phyloP scores from a whole-genome alignment of 2,888 invertebrate species.

The Boloria selene region DNA sequence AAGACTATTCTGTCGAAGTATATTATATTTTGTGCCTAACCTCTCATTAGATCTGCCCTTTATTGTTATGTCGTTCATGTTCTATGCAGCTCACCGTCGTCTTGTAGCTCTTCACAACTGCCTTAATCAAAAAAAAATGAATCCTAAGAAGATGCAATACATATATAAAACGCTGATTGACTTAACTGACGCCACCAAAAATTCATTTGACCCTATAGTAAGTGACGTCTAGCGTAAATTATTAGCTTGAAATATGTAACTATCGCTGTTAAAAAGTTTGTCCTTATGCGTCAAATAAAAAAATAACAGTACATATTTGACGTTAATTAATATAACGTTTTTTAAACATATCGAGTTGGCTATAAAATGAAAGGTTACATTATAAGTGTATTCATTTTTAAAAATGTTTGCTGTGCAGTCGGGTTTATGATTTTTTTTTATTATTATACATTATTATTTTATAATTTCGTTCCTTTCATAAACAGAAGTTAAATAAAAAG shows the following conservation, averaged over 20 bases:
- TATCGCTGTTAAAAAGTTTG: no score
- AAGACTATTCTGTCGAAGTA: background rate
- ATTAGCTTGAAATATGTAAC: no score
- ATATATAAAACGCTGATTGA: slow-evolving; percentile 27
- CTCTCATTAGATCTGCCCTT: slow-evolving; percentile 13
- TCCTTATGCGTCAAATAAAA: no score
- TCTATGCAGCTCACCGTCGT: slow-evolving; percentile 9
- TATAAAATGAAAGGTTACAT: no score
- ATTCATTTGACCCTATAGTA: slow-evolving; percentile 24
- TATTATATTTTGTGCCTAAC: slow-evolving; percentile 1
- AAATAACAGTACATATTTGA: no score
- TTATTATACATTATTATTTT: no score
- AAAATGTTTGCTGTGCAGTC: no score
- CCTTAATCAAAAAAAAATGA: background rate
- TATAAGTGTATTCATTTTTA: no score
- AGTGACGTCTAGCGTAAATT: slow-evolving; percentile 3
- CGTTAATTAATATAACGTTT: no score
- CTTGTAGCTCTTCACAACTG: slow-evolving; percentile 10
- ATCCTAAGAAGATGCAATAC: slow-evolving; percentile 3
- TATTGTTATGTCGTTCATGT: slow-evolving; percentile 4
- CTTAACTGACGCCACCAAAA: slow-evolving; percentile 23
- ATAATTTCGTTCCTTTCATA: no score
- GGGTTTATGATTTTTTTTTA: no score
- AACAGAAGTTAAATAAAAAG: background rate
- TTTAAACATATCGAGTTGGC: no score